Evolutionary conservation across 2,113 vertebrate genomes (phyloP).

Genomic region (Geococcyx californianus): DNA sequence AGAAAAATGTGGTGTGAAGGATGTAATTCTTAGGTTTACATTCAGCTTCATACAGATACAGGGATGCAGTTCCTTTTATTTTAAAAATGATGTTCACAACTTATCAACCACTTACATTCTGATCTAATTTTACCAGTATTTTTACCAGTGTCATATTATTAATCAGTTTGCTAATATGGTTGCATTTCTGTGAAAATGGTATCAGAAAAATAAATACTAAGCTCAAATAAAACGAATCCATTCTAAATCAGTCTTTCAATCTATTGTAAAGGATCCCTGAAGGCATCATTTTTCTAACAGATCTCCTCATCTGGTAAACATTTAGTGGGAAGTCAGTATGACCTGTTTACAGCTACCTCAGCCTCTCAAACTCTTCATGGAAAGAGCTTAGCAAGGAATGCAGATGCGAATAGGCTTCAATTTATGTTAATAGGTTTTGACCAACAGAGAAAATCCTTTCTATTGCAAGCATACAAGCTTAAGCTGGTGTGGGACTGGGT

Average conservation of each 20-base stretch:
- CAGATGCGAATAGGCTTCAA: not conserved
- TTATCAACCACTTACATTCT: not conserved
- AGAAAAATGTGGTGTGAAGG: not conserved
- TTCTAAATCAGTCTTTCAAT: not conserved
- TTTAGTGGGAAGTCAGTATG: not conserved
- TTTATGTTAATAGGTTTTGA: not conserved
- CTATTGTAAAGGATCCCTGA: not conserved
- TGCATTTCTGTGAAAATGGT: not conserved
- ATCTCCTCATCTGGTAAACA: not conserved
- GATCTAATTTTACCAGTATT: not conserved
- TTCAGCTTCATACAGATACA: not conserved
- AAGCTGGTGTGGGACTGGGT: not conserved
- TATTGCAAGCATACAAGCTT: not conserved
- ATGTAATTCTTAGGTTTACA: not conserved
- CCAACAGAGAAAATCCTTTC: not conserved
- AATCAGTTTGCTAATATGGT: not conserved
- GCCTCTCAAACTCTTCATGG: not conserved
- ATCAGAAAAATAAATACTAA: not conserved
- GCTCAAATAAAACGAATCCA: not conserved
- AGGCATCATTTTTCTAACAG: not conserved
- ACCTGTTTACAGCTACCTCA: not conserved
- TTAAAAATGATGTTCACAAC: not conserved
- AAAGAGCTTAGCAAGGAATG: not conserved
- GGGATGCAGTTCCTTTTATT: not conserved
- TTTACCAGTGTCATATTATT: not conserved